Evolutionary conservation across 2,113 vertebrate genomes (phyloP).

Genomic region (Phrynosoma blainvillii): DNA sequence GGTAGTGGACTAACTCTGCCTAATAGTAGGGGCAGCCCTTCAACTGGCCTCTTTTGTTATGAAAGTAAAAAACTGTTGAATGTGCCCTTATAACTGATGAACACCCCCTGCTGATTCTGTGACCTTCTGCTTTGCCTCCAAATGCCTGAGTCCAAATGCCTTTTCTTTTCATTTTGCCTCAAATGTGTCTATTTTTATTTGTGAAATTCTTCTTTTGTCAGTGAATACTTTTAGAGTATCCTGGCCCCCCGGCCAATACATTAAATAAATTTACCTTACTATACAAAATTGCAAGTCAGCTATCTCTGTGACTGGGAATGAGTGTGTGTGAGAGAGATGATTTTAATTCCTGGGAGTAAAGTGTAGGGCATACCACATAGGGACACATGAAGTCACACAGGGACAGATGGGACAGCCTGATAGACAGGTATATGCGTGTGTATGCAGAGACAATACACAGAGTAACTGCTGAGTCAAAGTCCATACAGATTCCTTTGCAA

Average conservation of each 20-base stretch:
- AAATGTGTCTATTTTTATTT: background rate
- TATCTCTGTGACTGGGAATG: background rate
- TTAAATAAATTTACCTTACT: slow-evolving; percentile 14
- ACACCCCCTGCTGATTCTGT: background rate
- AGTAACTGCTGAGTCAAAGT: slow-evolving; percentile 6
- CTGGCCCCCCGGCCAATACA: background rate
- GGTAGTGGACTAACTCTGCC: background rate
- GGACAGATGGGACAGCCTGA: background rate
- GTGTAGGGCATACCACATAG: too few species aligned
- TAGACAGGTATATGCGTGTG: too few species aligned
- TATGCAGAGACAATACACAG: background rate
- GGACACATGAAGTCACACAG: background rate
- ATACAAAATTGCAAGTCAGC: background rate
- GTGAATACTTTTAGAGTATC: background rate
- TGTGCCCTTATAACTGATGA: background rate
- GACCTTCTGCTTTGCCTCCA: background rate
- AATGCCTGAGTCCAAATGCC: background rate
- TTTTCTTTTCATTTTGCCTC: background rate
- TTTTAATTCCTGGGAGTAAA: background rate
- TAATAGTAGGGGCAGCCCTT: background rate
- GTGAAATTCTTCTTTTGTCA: background rate
- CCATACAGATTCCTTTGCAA: background rate
- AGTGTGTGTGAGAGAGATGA: background rate
- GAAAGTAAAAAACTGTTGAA: background rate
- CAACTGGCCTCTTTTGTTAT: background rate